Base-by-base conservation (phyloP, 2,888 invertebrate genomes). In the Reticulitermes lucifugus region DNA sequence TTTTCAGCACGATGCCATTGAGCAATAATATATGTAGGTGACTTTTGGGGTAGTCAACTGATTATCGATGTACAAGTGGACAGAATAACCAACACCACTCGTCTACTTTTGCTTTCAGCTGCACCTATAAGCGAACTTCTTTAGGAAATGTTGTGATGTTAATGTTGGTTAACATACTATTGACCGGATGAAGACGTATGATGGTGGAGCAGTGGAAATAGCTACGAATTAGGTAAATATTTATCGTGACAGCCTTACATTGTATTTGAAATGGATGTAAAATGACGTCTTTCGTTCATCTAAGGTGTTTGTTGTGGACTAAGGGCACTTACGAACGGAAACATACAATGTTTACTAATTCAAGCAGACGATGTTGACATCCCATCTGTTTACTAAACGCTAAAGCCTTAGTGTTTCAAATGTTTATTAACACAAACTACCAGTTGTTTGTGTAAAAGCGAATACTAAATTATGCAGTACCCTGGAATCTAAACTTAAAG, bases 111-210 rank as follows among this genome's bases (percentile, higher is more conserved):
- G 5, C 4, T 55, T 55, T 55, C 18, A 12, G 14, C 18, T 18
- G 18, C 14, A 14, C 18, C 14, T 2, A 2, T 35, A 35, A 35
- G 35, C 35, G 35, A 35, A 35, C 35, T 55, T 18, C 18, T 18
- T 55, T 18, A 55, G 55, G 55, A 18, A 55, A 55, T 55, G 18
- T 55, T 55, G 55, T 55, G 35, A 29, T 22, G 65, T 43, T 70
- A 41, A n/a, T 43, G 12, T 65, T 81, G 81, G 81, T 18, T 35
- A 41, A n/a, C 35, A n/a, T 59, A 70, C 14, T 65, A 70, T 43
- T 41, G 46, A 81, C 81, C 65, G 81, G 46, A 70, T 65, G 43
- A 25, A 25, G 81, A 81, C 81, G 43, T 70, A n/a, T 77, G 41
- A 75, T 75, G 75, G 75, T 77, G 77, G 51, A 60, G 60, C 12